phyloP scores from a whole-genome alignment of 2,888 invertebrate species.

The Dorcus hopei region DNA sequence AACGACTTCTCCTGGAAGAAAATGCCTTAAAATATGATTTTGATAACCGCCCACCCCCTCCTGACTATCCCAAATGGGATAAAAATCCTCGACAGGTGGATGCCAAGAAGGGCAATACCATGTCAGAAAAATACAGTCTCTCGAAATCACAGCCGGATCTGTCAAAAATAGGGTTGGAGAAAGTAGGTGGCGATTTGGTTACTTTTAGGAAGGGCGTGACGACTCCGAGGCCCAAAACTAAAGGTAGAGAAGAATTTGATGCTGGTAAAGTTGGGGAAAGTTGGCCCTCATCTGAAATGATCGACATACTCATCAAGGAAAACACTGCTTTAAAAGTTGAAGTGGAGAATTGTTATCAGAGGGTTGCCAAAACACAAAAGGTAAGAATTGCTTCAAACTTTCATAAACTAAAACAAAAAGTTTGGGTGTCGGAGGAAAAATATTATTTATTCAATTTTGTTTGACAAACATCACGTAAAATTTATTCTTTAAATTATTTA shows the following conservation, averaged over 20 bases:
- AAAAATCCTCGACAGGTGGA: constrained; percentile 41
- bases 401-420: not conserved
- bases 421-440: not conserved
- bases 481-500: too few relatives aligned
- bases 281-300: constrained; percentile 69
- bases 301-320: constrained; percentile 80
- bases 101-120: constrained; percentile 34
- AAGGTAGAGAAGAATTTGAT: constrained; percentile 58
- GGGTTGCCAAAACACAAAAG: constrained; percentile 83
- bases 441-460: not conserved
- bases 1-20: constrained; percentile 10
- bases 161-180: constrained; percentile 53
- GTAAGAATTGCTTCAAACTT: constrained; percentile 46
- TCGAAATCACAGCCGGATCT: constrained; percentile 84
- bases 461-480: not conserved
- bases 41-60: constrained; percentile 43
- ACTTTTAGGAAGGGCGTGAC: constrained; percentile 45
- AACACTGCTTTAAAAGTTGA: constrained; percentile 81
- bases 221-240: constrained; percentile 54
- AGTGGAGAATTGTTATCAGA: constrained; percentile 76
- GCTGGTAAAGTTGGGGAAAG: constrained; percentile 53
- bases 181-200: constrained; percentile 33
- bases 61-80: constrained; percentile 47
- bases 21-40: constrained; percentile 24
- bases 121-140: constrained; percentile 58